phyloP scores from a whole-genome alignment of 1,140 invertebrate species.

The Stegodyphus mimosarum region DNA sequence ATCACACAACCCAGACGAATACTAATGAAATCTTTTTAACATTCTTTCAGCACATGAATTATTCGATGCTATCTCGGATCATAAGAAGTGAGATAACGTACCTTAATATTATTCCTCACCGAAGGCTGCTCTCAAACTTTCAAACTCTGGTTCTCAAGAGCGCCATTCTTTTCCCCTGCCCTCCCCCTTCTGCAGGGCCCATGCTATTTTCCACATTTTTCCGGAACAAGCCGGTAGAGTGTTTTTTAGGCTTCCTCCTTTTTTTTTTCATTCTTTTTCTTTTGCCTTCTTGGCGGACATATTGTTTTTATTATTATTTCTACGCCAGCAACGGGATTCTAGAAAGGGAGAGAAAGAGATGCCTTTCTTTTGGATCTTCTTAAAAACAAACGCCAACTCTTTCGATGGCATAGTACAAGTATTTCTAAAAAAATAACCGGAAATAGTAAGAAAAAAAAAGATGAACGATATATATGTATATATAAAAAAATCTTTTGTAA shows the following conservation, averaged over 20 bases:
- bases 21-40: slow-evolving; percentile 52
- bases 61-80: slow-evolving; percentile 18
- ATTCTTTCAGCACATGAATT: slow-evolving; percentile 31
- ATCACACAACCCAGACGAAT: slow-evolving; percentile 1
- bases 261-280: slow-evolving; percentile 13
- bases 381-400: slow-evolving; percentile 38
- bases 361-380: slow-evolving; percentile 12
- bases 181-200: background rate
- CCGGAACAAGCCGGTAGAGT: slow-evolving; percentile 29
- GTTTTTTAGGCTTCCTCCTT: slow-evolving; percentile 4
- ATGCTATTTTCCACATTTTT: slow-evolving; percentile 45
- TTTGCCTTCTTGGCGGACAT: slow-evolving; percentile 10
- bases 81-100: slow-evolving; percentile 41
- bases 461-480: background rate
- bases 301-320: slow-evolving; percentile 55
- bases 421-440: background rate
- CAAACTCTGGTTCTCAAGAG: slow-evolving; percentile 39
- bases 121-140: slow-evolving; percentile 32
- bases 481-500: background rate
- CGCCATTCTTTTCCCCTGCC: slow-evolving; percentile 25
- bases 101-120: slow-evolving; percentile 45
- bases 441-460: background rate
- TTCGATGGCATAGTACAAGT: slow-evolving; percentile 1
- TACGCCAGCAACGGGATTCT: slow-evolving; percentile 1
- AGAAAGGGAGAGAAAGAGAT: slow-evolving; percentile 1